These are phyloP conservation scores for Menidia beryllina DNA, from an alignment of 2,113 vertebrate species.

Conservation along the genomic window DNA sequence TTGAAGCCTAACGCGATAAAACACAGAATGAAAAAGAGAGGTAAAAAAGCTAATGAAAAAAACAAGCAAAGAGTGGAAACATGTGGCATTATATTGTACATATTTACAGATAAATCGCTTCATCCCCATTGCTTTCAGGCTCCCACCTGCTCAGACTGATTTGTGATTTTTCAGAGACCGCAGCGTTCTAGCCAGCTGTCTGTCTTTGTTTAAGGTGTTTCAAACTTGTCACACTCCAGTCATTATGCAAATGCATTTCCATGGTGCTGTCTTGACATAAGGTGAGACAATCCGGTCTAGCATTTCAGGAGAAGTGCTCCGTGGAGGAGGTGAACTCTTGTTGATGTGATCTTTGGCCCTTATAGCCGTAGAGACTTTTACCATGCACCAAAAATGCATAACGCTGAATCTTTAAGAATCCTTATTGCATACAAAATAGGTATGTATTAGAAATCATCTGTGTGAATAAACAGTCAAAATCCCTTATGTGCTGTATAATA, in stretches of 20 bases:
- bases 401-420: too few relatives aligned
- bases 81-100: too few relatives aligned
- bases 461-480: too few relatives aligned
- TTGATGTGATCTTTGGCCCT: background rate
- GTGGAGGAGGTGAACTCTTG: background rate
- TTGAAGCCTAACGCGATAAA: too few relatives aligned
- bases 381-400: background rate
- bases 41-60: too few relatives aligned
- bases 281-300: background rate
- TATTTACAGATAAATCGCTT: background rate
- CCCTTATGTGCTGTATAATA: too few relatives aligned
- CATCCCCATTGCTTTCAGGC: background rate
- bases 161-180: slow-evolving; percentile 13
- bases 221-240: slow-evolving; percentile 1
- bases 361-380: background rate
- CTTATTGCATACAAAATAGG: too few relatives aligned
- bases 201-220: background rate
- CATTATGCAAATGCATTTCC: slow-evolving; percentile 4
- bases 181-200: slow-evolving; percentile 12
- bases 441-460: too few relatives aligned
- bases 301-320: background rate
- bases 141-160: background rate
- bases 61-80: too few relatives aligned
- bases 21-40: too few relatives aligned
- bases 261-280: background rate